phyloP scores from a whole-genome alignment of 1,140 invertebrate species.

The Cryptotermes secundus region DNA sequence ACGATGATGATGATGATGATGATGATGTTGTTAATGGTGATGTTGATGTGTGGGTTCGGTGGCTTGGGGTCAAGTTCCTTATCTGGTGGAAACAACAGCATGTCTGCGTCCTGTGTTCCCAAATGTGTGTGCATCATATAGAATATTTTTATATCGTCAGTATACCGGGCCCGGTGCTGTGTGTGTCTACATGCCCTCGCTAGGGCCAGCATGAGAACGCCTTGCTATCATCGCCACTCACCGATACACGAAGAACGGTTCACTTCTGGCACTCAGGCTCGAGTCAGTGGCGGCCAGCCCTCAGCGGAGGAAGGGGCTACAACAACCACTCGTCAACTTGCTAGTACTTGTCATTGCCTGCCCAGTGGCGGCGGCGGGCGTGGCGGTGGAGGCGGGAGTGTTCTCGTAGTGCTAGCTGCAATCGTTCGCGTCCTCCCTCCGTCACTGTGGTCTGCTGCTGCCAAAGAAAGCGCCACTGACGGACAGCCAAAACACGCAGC shows the following conservation, averaged over 20 bases:
- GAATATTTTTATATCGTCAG: background rate
- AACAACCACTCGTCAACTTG: background rate
- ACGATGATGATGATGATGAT: slow-evolving; percentile 10
- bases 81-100: background rate
- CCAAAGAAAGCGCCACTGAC: background rate
- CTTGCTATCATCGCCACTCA: slow-evolving; percentile 34
- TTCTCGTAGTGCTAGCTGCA: background rate
- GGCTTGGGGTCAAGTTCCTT: background rate
- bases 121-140: background rate
- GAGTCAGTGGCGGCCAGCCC: background rate
- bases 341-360: background rate
- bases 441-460: background rate
- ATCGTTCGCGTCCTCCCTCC: background rate
- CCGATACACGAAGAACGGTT: slow-evolving; percentile 27
- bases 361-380: too few relatives aligned
- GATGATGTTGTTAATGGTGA: background rate
- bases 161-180: background rate
- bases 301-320: background rate
- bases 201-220: slow-evolving; percentile 28
- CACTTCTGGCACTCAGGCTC: background rate
- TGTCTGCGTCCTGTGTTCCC: background rate
- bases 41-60: background rate
- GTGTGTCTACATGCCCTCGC: slow-evolving; percentile 13
- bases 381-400: background rate
- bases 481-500: background rate